Percentiles rank a stretch among this genome's conserved stretches.
These are phyloP conservation scores for Eospalax fontanierii DNA, from an alignment of 2,797 vertebrate genomes.

Conservation along the genomic window DNA sequence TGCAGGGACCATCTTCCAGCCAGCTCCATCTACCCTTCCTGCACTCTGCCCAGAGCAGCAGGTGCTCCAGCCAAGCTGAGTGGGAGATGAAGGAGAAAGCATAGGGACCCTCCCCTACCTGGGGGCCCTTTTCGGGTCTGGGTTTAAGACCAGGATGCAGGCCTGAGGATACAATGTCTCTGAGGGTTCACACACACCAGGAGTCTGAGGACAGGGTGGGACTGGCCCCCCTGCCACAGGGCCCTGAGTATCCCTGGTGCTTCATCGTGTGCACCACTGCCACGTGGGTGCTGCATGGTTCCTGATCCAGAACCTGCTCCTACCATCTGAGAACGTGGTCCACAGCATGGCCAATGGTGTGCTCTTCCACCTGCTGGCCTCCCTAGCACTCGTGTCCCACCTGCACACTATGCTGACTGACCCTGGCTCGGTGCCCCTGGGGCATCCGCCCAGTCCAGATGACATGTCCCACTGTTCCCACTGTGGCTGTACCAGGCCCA, in stretches of 20 bases:
- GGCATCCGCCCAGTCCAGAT: accelerated
- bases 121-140: too few relatives aligned
- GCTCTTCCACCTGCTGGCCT: slow-evolving; percentile 93
- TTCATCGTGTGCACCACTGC: slow-evolving; percentile 94
- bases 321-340: slow-evolving; percentile 90
- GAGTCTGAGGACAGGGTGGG: background rate
- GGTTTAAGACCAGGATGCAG: background rate
- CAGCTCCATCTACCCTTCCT: background rate
- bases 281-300: slow-evolving; percentile 95
- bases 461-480: accelerated
- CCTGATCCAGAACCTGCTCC: slow-evolving; percentile 94
- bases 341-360: slow-evolving; percentile 93
- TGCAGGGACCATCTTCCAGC: background rate
- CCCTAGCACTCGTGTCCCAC: slow-evolving; percentile 95
- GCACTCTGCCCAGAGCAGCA: background rate
- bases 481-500: background rate
- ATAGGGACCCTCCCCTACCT: background rate
- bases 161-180: background rate
- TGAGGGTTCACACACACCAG: background rate
- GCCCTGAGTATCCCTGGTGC: slow-evolving; percentile 92
- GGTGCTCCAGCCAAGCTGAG: background rate
- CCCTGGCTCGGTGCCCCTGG: slow-evolving; percentile 86
- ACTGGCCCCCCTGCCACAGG: slow-evolving; percentile 41
- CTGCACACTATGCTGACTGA: slow-evolving; percentile 95
- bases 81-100: too few relatives aligned